Evolutionary conservation across 2,888 invertebrate species (phyloP).

Genomic region (Tupiocoris notatus): DNA sequence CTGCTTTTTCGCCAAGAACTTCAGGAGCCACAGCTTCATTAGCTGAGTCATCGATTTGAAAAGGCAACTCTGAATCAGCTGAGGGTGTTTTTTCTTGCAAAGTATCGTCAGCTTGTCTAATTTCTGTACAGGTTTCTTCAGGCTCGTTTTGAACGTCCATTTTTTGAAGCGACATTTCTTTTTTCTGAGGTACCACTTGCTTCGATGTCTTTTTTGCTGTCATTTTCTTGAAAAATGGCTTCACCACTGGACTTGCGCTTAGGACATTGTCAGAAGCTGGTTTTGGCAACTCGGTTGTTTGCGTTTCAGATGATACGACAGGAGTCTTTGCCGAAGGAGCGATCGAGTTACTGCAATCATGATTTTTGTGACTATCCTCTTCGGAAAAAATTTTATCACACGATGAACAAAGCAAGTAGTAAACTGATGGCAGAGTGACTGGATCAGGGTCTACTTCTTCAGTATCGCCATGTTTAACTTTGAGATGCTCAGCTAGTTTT

Average conservation of each 20-base stretch:
- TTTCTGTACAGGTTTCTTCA: not conserved
- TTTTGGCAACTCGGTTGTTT: conserved; percentile 21
- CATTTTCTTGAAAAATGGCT: not conserved
- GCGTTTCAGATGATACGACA: conserved; percentile 29
- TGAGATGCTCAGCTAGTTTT: conserved; percentile 73
- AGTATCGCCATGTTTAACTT: conserved; percentile 74
- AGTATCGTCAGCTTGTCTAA: not conserved
- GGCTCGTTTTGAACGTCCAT: not conserved
- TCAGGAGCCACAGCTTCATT: not conserved
- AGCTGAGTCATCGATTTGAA: not conserved
- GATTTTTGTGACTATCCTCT: conserved; percentile 66
- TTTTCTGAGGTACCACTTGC: not conserved
- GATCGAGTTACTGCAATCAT: not conserved
- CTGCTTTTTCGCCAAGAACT: not conserved
- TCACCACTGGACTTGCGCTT: not conserved
- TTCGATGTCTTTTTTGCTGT: not conserved
- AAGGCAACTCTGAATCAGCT: not conserved
- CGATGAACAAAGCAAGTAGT: conserved; percentile 76
- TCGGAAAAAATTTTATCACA: conserved; percentile 77
- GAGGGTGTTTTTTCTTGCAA: not conserved
- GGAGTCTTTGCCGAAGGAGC: conserved; percentile 1
- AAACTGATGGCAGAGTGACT: conserved; percentile 58
- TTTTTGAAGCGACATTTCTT: conserved; percentile 18
- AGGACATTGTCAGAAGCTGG: not conserved
- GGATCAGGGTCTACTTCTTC: conserved; percentile 54